phyloP scores from a whole-genome alignment of 2,797 vertebrate genomes.

The Etheostoma perlongum region DNA sequence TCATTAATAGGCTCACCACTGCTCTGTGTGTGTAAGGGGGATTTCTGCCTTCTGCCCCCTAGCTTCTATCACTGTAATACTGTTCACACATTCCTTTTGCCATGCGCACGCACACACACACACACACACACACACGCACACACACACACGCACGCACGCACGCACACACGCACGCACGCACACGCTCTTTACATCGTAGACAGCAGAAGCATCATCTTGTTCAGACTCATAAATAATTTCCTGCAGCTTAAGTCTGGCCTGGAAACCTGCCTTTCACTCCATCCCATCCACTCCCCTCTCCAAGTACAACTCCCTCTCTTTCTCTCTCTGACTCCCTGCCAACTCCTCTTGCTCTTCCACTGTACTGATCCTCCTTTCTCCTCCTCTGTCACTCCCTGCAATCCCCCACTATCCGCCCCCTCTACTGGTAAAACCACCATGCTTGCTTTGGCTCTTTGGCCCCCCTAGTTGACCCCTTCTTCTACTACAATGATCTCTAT shows the following conservation, averaged over 20 bases:
- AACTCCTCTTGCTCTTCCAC: constrained; percentile 60
- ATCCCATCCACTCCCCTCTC: constrained; percentile 72
- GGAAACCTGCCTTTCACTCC: constrained; percentile 84
- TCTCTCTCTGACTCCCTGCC: constrained; percentile 63
- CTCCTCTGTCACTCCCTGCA: constrained; percentile 67
- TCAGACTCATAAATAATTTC: constrained; percentile 85
- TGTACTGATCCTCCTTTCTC: constrained; percentile 59
- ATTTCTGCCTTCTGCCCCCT: constrained; percentile 73
- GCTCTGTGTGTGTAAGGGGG: constrained; percentile 50
- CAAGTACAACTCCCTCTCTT: constrained; percentile 68
- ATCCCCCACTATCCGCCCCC: constrained; percentile 49
- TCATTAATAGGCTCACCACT: constrained; percentile 71
- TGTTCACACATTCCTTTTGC: constrained; percentile 68
- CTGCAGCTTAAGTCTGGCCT: constrained; percentile 85
- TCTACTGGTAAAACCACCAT: constrained; percentile 56
- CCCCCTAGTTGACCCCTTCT: constrained; percentile 42
- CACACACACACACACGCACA: constrained; percentile 14
- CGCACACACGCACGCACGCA: constrained; percentile 39
- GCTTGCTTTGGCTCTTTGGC: constrained; percentile 57
- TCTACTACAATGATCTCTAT: constrained; percentile 63
- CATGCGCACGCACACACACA: constrained; percentile 4
- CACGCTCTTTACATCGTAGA: constrained; percentile 76
- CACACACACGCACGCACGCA: constrained; percentile 19
- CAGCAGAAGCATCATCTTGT: constrained; percentile 81
- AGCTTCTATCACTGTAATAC: constrained; percentile 74